Evolutionary conservation across 2,113 vertebrate genomes (phyloP).

Genomic region (Gymnarchus niloticus): DNA sequence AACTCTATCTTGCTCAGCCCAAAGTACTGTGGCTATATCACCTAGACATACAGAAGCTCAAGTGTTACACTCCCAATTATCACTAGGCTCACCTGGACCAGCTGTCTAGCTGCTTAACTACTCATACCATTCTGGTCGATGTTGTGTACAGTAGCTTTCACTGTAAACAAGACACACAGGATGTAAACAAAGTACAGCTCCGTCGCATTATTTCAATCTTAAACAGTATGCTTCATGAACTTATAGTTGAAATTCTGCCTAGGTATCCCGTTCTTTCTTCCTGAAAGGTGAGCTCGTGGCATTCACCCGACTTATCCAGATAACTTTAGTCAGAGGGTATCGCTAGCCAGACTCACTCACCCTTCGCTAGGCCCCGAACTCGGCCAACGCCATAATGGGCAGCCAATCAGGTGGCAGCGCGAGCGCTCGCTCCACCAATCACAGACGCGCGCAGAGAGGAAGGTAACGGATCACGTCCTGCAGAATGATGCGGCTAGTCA

Average conservation of each 20-base stretch:
- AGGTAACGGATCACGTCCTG: not conserved
- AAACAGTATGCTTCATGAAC: not conserved
- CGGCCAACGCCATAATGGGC: not conserved
- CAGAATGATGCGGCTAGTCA: not conserved
- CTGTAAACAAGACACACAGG: not conserved
- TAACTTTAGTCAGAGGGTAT: not conserved
- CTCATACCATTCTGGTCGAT: not conserved
- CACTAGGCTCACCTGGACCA: not conserved
- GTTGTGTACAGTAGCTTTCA: not conserved
- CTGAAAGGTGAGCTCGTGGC: not conserved
- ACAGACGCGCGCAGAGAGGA: not conserved
- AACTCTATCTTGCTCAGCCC: not conserved
- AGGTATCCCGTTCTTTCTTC: not conserved
- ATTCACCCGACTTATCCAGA: not conserved
- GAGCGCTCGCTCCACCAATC: not conserved
- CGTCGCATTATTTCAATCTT: not conserved
- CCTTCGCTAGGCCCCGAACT: not conserved
- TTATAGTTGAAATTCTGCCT: not conserved
- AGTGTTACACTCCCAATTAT: not conserved
- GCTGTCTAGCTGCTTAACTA: not conserved
- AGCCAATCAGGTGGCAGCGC: not conserved
- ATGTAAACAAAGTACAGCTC: not conserved
- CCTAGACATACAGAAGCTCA: not conserved
- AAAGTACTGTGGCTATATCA: not conserved
- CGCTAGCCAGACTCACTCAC: not conserved